Percentiles rank a stretch among this genome's conserved stretches.
Evolutionary conservation across 1,140 invertebrate species (phyloP).

Genomic region (Zeugodacus cucurbitae): DNA sequence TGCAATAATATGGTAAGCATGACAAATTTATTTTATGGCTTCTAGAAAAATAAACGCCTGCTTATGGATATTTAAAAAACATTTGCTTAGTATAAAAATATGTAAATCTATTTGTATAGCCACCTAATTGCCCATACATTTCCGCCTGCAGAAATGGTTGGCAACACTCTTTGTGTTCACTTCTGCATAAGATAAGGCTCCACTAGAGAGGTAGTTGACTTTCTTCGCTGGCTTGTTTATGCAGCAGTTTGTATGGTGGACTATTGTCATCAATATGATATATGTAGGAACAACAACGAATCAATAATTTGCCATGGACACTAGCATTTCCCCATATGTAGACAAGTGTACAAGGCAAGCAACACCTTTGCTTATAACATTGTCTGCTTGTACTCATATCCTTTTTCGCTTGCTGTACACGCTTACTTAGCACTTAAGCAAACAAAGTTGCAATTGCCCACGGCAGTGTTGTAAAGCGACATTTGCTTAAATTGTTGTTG

Average conservation of each 20-base stretch:
- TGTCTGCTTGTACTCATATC: neutral
- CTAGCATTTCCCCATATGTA: too few relatives aligned
- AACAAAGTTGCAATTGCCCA: neutral
- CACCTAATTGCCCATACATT: neutral
- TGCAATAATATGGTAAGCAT: too few relatives aligned
- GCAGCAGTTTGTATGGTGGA: neutral
- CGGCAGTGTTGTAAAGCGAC: neutral
- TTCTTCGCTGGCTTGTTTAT: neutral
- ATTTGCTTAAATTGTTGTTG: neutral
- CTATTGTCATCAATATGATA: neutral
- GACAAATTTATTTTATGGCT: too few relatives aligned
- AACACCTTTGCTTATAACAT: neutral
- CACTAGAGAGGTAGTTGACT: neutral
- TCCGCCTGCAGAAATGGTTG: neutral
- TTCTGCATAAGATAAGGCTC: neutral
- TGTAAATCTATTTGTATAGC: neutral
- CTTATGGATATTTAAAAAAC: too few relatives aligned
- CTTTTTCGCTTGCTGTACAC: neutral
- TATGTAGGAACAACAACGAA: neutral
- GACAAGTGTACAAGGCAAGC: neutral
- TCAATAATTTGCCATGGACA: neutral
- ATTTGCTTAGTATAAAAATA: too few relatives aligned
- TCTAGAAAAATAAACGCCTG: too few relatives aligned
- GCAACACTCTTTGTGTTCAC: neutral
- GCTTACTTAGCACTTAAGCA: neutral